Base-by-base conservation (phyloP, 2,888 invertebrate species). In the Liopterus haemorrhoidalis region DNA sequence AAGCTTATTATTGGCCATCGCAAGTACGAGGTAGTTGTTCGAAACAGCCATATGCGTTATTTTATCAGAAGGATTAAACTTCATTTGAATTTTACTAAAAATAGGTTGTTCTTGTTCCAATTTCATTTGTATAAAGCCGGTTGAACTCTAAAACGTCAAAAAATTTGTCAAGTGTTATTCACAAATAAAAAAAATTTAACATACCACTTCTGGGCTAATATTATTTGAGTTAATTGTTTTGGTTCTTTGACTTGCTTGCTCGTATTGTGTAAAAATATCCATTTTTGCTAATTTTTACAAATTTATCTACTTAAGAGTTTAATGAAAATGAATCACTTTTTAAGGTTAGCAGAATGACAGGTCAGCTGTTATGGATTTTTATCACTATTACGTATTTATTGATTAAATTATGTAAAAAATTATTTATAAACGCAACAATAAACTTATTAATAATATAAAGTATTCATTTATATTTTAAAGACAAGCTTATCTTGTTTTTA, bases 51-150 rank as follows among this genome's bases (percentile, higher is more conserved):
- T 74, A 62, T 91, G 86, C 2, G 82, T 81, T 51, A 95, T 83
- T 49, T 80, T 75, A 55, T 85, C 83, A 0, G 84, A 77, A 1
- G 93, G 86, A 48, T 81, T 79, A 52, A 89, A 81, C 57, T 82
- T 82, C 68, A 89, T 85, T 66, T 82, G 84, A 52, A 85, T 81
- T 65, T 87, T 92, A 21, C 79, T 82, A 66, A 94, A 93, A 65
- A 94, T 91, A 5, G 91, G 89, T 12, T 78, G 74, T 53, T 88
- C 88, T 57, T 85, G 82, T 57, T 81, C 79, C 14, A 81, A 61
- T 46, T 71, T 72, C 71, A 76, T 74, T 56, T 75, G 72, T 27
- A 77, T 74, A 53, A 73, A 75, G 12, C 75, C 74, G 46, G 73
- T 62, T 3, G 71, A 69, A 52, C 67, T 70, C 69, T 70, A 42